A percentile compares a stretch with the other conserved stretches of the same genome.
Conservation (phyloP, 2,797 vertebrate species). For the Microctenopoma stevenorrisi region DNA sequence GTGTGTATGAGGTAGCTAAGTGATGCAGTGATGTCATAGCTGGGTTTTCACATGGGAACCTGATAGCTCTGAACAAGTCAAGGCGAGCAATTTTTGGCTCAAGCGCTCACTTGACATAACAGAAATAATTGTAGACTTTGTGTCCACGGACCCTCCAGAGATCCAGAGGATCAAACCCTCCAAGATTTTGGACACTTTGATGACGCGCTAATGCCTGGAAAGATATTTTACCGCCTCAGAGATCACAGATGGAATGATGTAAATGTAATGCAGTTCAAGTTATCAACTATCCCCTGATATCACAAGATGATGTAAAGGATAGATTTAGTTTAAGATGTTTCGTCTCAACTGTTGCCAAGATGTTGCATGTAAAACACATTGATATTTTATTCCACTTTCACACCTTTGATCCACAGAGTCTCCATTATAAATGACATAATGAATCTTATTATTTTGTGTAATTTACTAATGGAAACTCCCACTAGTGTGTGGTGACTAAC, state of each 20-base stretch:
- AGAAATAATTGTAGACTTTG: slow-evolving; percentile 79
- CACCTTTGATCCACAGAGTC: slow-evolving; percentile 58
- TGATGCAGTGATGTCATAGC: slow-evolving; percentile 75
- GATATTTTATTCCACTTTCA: slow-evolving; percentile 46
- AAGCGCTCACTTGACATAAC: slow-evolving; percentile 75
- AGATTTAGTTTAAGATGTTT: slow-evolving; percentile 35
- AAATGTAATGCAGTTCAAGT: slow-evolving; percentile 57
- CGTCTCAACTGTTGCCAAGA: slow-evolving; percentile 59
- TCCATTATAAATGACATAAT: slow-evolving; percentile 43
- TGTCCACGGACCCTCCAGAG: slow-evolving; percentile 68
- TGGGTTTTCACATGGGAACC: slow-evolving; percentile 80
- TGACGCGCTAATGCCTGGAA: slow-evolving; percentile 76
- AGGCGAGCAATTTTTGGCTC: slow-evolving; percentile 78
- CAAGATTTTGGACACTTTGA: slow-evolving; percentile 74
- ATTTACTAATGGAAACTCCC: slow-evolving; percentile 48
- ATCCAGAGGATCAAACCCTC: slow-evolving; percentile 67
- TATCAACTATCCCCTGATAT: slow-evolving; percentile 53
- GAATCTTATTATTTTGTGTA: slow-evolving; percentile 50
- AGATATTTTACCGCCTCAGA: slow-evolving; percentile 74
- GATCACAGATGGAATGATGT: slow-evolving; percentile 76
- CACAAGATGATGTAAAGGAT: slow-evolving; percentile 54
- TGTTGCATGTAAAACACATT: slow-evolving; percentile 26
- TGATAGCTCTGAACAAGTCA: slow-evolving; percentile 74
- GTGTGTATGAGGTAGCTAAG: slow-evolving; percentile 60
- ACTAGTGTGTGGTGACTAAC: slow-evolving; percentile 16